A percentile compares a stretch with the other conserved stretches of the same genome.
phyloP scores from a whole-genome alignment of 1,140 invertebrate genomes.

The Sarcophaga bullata region DNA sequence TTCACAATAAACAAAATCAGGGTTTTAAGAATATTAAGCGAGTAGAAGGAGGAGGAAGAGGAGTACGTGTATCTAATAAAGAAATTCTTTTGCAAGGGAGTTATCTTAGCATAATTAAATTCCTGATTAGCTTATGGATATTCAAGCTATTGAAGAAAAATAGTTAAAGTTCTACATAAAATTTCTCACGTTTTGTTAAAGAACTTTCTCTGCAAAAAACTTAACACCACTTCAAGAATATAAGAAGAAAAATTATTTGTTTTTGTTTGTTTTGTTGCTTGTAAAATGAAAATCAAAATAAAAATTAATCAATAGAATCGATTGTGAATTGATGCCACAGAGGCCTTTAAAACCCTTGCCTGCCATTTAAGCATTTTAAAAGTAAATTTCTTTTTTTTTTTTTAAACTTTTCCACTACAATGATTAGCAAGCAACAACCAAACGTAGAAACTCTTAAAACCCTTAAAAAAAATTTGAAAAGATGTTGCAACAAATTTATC shows the following conservation, averaged over 20 bases:
- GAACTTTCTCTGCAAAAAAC: neutral
- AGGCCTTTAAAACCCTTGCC: neutral
- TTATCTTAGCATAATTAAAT: slow-evolving; percentile 26
- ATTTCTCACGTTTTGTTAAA: slow-evolving; percentile 13
- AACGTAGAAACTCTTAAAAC: neutral
- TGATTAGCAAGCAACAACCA: neutral
- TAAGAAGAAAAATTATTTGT: too few relatives aligned
- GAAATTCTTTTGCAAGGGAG: slow-evolving; percentile 16
- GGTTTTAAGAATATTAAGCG: neutral
- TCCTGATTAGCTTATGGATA: slow-evolving; percentile 24
- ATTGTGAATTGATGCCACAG: neutral
- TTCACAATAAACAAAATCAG: neutral
- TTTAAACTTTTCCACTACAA: slow-evolving; percentile 12
- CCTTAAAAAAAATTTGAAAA: neutral
- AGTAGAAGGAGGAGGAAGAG: neutral
- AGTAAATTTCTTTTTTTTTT: neutral
- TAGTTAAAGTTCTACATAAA: neutral
- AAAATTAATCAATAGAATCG: slow-evolving; percentile 33
- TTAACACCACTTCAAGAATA: too few relatives aligned
- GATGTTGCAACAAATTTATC: neutral
- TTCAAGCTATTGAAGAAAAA: neutral
- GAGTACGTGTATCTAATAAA: slow-evolving; percentile 26
- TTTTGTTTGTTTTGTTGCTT: too few relatives aligned
- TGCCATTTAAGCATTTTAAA: neutral
- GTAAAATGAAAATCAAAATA: slow-evolving; percentile 28